Conservation (phyloP, 1,140 invertebrate genomes). For the Microplitis demolitor region DNA sequence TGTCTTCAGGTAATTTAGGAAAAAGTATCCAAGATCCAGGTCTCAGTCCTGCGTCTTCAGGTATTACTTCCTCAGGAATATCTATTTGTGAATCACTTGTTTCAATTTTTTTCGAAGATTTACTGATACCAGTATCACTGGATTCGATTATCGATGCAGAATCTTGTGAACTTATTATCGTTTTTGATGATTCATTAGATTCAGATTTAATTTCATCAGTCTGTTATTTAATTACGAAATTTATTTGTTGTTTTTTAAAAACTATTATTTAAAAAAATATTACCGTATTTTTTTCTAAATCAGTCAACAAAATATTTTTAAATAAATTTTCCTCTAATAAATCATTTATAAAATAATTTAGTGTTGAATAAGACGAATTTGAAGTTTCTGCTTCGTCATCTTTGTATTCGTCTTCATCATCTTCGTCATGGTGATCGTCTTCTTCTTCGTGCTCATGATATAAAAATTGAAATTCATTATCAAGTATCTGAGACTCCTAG, state of each 20-base stretch:
- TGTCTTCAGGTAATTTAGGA: constrained; percentile 28
- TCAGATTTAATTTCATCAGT: not conserved
- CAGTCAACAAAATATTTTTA: too few relatives aligned
- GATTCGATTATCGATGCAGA: constrained; percentile 19
- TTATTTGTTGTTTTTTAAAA: not conserved
- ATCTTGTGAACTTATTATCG: constrained; percentile 18
- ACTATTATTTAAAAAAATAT: not conserved
- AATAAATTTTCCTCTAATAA: too few relatives aligned
- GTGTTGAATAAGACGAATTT: not conserved
- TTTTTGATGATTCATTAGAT: constrained; percentile 33
- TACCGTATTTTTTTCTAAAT: too few relatives aligned
- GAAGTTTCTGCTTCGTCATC: too few relatives aligned
- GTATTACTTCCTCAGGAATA: constrained; percentile 28
- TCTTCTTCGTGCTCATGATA: not conserved
- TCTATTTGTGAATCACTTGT: constrained; percentile 41
- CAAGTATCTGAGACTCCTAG: not conserved
- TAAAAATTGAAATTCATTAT: too few relatives aligned
- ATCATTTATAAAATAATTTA: not conserved
- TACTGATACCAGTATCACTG: constrained; percentile 29
- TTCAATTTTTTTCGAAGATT: constrained; percentile 35
- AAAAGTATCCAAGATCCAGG: constrained; percentile 41
- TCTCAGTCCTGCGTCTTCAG: constrained; percentile 40
- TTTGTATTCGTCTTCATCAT: too few relatives aligned
- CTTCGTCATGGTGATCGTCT: not conserved
- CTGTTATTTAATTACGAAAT: not conserved